These are phyloP conservation scores for Ophiothrix spiculata DNA, from an alignment of 35 echinoderm and acorn worm genomes.

Conservation along the genomic window DNA sequence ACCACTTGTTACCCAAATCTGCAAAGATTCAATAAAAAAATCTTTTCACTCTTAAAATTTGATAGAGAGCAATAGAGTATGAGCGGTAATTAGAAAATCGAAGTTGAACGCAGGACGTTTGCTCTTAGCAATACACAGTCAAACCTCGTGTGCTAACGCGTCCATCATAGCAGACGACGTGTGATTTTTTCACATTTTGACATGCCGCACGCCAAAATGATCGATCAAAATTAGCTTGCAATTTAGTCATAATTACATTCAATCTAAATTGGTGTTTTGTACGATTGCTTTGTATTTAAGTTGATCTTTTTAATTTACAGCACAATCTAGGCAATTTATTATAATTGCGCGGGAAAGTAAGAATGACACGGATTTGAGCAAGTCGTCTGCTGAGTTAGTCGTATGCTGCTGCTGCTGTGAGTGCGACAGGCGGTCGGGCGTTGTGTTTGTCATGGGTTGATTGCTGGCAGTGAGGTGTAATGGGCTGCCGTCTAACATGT, in stretches of 20 bases:
- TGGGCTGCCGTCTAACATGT: too few relatives aligned
- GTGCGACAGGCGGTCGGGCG: background rate
- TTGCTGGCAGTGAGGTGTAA: background rate
- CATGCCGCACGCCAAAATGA: background rate
- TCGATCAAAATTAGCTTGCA: background rate
- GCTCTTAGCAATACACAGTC: background rate
- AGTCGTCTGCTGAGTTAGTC: too few relatives aligned
- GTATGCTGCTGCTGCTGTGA: too few relatives aligned
- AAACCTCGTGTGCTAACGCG: background rate
- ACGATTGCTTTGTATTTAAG: background rate
- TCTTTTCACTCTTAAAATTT: background rate
- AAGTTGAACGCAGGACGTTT: background rate
- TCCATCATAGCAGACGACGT: conserved; percentile 4
- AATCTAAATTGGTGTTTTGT: background rate
- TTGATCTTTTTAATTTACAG: background rate
- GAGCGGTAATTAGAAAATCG: conserved; percentile 11
- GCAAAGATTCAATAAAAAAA: background rate
- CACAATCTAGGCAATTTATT: background rate
- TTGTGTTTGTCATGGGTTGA: background rate
- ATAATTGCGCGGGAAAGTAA: background rate
- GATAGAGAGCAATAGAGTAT: background rate
- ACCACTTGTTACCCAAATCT: background rate
- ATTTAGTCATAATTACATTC: background rate
- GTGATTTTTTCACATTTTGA: background rate
- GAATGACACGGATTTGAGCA: too few relatives aligned